Evolutionary conservation across 2,113 vertebrate genomes (phyloP).

Genomic region (Alouatta palliata): DNA sequence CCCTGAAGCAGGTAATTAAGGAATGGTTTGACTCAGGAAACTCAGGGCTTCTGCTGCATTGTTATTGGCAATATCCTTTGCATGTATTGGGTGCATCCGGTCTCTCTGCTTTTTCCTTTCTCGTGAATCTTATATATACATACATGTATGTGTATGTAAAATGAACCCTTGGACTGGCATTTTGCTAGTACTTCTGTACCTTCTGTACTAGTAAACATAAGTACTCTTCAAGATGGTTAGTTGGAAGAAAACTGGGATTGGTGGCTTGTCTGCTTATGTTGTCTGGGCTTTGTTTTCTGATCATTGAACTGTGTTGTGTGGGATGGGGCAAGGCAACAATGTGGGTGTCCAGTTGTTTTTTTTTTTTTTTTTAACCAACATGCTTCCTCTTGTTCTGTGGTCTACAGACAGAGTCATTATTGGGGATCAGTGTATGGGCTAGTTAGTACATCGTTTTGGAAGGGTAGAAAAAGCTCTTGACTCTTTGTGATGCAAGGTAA

Average conservation of each 20-base stretch:
- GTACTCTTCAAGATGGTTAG: background rate
- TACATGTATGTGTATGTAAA: background rate
- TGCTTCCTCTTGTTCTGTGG: background rate
- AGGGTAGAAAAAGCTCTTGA: background rate
- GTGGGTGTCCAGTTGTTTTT: background rate
- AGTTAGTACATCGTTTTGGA: background rate
- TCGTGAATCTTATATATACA: background rate
- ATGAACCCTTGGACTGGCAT: background rate
- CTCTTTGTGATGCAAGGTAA: background rate
- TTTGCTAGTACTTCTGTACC: background rate
- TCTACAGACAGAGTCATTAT: background rate
- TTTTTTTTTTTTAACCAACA: background rate
- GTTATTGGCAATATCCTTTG: background rate
- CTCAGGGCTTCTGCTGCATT: background rate
- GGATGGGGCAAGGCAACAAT: background rate
- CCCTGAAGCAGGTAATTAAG: background rate
- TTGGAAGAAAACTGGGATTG: background rate
- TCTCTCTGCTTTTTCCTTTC: background rate
- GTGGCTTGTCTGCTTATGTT: background rate
- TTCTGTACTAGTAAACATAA: background rate
- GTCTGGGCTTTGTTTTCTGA: background rate
- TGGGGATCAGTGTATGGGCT: background rate
- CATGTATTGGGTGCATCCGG: background rate
- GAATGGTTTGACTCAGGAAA: background rate
- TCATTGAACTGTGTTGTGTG: background rate